These are phyloP conservation scores for Drosophila kepulauana DNA, from an alignment of 1,140 invertebrate species.

Conservation along the genomic window DNA sequence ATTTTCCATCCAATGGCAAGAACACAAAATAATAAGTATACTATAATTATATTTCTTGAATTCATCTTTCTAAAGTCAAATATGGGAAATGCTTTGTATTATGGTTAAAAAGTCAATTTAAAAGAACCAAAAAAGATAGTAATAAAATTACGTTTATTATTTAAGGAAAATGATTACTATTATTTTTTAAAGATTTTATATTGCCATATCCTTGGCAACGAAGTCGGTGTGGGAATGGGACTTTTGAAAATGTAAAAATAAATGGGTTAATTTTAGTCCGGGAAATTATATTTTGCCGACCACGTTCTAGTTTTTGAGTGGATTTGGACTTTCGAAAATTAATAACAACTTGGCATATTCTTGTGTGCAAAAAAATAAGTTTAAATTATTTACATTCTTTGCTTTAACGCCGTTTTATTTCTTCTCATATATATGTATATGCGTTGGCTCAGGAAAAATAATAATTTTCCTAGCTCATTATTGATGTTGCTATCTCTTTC, in stretches of 20 bases:
- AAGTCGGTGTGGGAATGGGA: neutral
- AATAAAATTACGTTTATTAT: too few species aligned
- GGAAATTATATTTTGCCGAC: conserved; percentile 20
- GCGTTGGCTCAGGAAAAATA: conserved; percentile 51
- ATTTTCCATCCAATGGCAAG: too few species aligned
- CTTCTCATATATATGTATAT: neutral
- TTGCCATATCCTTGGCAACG: too few species aligned
- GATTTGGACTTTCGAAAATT: conserved; percentile 48
- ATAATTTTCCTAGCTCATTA: conserved; percentile 35
- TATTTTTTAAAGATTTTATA: too few species aligned
- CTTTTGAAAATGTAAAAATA: conserved; percentile 73
- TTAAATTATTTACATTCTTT: conserved; percentile 62
- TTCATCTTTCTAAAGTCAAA: too few species aligned
- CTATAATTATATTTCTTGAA: too few species aligned
- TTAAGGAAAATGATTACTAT: too few species aligned
- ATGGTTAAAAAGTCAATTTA: too few species aligned
- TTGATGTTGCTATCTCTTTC: conserved; percentile 12
- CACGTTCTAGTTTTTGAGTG: conserved; percentile 47
- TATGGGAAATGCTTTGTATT: too few species aligned
- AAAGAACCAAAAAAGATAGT: too few species aligned
- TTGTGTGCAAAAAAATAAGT: conserved; percentile 16
- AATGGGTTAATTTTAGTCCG: conserved; percentile 51
- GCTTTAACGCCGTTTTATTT: neutral
- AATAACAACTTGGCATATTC: conserved; percentile 52
- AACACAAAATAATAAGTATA: too few species aligned